Percentiles rank a stretch among this genome's conserved stretches.
Conservation (phyloP, 2,113 vertebrate species). For the Diphyllodes magnificus region DNA sequence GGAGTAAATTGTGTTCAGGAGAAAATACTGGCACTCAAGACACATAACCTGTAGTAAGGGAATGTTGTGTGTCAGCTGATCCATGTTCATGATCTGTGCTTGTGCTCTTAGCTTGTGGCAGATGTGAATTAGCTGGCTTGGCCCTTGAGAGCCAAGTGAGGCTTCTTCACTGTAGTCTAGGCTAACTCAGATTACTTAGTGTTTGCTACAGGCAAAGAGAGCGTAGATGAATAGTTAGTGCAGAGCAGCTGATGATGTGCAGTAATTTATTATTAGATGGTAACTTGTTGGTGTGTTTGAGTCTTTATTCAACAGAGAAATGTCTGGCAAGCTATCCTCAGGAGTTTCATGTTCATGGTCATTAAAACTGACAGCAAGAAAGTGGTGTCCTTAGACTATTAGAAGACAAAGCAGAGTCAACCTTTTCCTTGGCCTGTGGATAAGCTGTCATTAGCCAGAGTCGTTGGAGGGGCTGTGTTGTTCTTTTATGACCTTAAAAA, state of each 20-base stretch:
- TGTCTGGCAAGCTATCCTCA: background rate
- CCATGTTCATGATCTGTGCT: background rate
- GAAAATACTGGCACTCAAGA: background rate
- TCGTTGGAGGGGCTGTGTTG: background rate
- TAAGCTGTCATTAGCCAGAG: background rate
- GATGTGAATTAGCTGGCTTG: constrained; percentile 27
- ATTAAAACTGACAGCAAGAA: background rate
- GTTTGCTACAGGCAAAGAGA: background rate
- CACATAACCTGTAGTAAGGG: background rate
- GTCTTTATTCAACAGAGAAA: background rate
- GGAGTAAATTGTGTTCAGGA: background rate
- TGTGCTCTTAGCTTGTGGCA: constrained; percentile 22
- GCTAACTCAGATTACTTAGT: background rate
- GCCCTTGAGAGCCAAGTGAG: background rate
- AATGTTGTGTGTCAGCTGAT: background rate
- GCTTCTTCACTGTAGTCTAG: background rate
- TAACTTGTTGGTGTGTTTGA: background rate
- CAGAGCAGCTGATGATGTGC: background rate
- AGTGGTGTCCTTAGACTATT: background rate
- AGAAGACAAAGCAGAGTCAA: background rate
- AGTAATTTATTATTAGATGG: background rate
- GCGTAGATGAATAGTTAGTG: background rate
- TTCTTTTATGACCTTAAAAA: background rate
- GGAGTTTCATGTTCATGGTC: background rate
- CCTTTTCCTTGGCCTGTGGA: background rate